Conservation (phyloP, 2,797 vertebrate genomes). For the Phylloscopus collybita region DNA sequence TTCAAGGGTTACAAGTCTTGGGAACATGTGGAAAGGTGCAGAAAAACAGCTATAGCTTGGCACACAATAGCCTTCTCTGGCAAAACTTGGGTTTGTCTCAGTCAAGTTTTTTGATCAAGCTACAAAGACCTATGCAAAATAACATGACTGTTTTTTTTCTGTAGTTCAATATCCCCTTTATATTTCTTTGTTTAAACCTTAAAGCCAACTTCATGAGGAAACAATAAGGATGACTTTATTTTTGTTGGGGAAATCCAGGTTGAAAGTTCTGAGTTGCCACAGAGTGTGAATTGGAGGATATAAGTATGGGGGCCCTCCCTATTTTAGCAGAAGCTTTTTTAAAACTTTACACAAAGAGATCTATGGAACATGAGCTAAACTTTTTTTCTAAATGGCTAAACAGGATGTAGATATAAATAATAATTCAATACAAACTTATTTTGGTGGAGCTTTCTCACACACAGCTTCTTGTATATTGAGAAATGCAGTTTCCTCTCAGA, state of each 20-base stretch:
- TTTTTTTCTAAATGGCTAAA: slow-evolving; percentile 69
- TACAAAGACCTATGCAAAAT: neutral
- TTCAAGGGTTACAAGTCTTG: neutral
- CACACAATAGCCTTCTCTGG: neutral
- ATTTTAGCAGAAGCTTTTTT: slow-evolving; percentile 59
- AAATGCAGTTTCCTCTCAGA: slow-evolving; percentile 53
- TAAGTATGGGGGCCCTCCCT: slow-evolving; percentile 67
- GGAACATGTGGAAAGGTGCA: neutral
- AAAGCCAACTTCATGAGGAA: slow-evolving; percentile 53
- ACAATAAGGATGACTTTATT: slow-evolving; percentile 46
- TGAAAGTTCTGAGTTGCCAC: slow-evolving; percentile 14
- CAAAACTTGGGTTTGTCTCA: neutral
- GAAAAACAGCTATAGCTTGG: neutral
- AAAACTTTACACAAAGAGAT: slow-evolving; percentile 58
- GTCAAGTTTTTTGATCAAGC: neutral
- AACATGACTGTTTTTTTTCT: neutral
- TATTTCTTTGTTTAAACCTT: slow-evolving; percentile 37
- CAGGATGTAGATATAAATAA: slow-evolving; percentile 82
- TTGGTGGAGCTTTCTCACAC: slow-evolving; percentile 73
- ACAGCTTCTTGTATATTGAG: slow-evolving; percentile 35
- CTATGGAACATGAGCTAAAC: slow-evolving; percentile 43
- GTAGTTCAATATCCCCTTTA: neutral
- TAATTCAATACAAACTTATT: slow-evolving; percentile 66
- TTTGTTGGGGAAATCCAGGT: slow-evolving; percentile 51
- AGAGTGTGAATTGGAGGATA: slow-evolving; percentile 81